Conservation (phyloP, 2,888 invertebrate species). For the Caenorhabditis becei region DNA sequence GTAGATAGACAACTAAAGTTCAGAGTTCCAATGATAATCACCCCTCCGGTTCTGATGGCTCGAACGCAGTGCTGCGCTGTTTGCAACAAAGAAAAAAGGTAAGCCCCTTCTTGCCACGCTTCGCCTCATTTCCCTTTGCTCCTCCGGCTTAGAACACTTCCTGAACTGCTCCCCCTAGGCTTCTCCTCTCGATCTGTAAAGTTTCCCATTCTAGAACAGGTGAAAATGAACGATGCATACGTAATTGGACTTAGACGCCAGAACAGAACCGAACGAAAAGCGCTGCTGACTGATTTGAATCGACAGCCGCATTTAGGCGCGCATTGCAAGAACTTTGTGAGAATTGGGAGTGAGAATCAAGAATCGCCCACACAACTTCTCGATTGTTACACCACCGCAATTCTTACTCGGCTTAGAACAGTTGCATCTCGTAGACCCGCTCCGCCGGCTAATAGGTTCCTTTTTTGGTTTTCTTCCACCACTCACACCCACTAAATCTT, state of each 20-base stretch:
- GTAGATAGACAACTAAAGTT: slow-evolving; percentile 11
- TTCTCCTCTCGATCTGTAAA: slow-evolving; percentile 10
- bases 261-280: neutral
- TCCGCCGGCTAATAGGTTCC: slow-evolving; percentile 2
- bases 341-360: slow-evolving; percentile 1
- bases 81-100: slow-evolving; percentile 65
- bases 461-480: slow-evolving; percentile 21
- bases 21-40: slow-evolving; percentile 66
- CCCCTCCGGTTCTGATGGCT: slow-evolving; percentile 66
- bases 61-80: slow-evolving; percentile 64
- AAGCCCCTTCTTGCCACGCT: slow-evolving; percentile 26
- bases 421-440: neutral
- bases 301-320: slow-evolving; percentile 31
- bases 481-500: slow-evolving; percentile 15
- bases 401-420: neutral
- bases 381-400: neutral
- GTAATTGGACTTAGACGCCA: slow-evolving; percentile 31
- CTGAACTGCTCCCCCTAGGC: slow-evolving; percentile 13
- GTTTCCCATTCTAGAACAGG: slow-evolving; percentile 7
- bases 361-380: neutral
- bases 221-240: slow-evolving; percentile 49
- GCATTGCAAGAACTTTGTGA: slow-evolving; percentile 1
- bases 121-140: slow-evolving; percentile 22
- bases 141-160: slow-evolving; percentile 14
- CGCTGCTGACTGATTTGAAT: slow-evolving; percentile 44